Conservation (phyloP, 2,888 invertebrate species). For the Eilema caniola region DNA sequence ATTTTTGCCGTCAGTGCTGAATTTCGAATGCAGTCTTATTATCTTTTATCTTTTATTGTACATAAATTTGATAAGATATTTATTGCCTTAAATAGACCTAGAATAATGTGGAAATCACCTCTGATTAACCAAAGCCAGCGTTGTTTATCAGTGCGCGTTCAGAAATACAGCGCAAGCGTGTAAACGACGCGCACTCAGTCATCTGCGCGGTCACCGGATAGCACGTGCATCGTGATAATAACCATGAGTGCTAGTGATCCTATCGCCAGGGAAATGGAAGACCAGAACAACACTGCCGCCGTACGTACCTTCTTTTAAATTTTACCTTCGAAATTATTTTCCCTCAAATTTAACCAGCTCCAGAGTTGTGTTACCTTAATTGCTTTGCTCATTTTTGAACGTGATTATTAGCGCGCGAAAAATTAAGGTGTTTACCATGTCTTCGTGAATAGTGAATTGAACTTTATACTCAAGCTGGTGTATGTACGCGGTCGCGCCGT, state of each 20-base stretch:
- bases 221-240: conserved; percentile 58
- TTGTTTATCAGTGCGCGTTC: conserved; percentile 71
- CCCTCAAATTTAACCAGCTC: not conserved
- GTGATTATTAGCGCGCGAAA: conserved; percentile 53
- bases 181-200: conserved; percentile 62
- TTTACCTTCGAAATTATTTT: not conserved
- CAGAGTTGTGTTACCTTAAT: conserved; percentile 17
- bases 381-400: conserved; percentile 22
- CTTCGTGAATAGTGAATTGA: conserved; percentile 68
- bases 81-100: conserved; percentile 31
- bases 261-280: conserved; percentile 56
- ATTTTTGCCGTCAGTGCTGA: not conserved
- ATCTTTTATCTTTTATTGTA: conserved; percentile 8
- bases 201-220: conserved; percentile 59
- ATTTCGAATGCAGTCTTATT: conserved; percentile 10
- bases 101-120: conserved; percentile 56
- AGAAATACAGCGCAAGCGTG: conserved; percentile 62
- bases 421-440: conserved; percentile 56
- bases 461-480: conserved; percentile 77
- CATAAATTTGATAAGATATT: conserved; percentile 42
- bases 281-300: conserved; percentile 55
- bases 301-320: conserved; percentile 62
- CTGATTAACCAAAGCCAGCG: conserved; percentile 67
- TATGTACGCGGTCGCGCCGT: conserved; percentile 63
- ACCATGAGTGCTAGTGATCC: conserved; percentile 41